Conservation (phyloP, 37 sponge, comb jelly and placozoan genomes). For the Chondrosia reniformis region DNA sequence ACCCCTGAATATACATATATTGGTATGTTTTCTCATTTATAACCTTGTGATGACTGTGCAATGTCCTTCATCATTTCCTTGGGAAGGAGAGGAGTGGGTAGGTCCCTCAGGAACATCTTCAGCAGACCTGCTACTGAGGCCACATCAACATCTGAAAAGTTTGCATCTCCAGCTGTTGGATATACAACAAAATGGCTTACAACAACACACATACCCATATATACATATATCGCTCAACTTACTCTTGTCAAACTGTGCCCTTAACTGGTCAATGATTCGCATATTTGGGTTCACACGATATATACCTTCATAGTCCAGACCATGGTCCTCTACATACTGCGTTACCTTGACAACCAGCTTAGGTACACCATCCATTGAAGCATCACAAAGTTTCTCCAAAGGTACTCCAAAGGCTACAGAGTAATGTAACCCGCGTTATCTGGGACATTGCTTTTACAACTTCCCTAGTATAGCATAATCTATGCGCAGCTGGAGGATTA, state of each 20-base stretch:
- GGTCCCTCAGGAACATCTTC: slow-evolving; percentile 72
- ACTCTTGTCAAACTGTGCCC: slow-evolving; percentile 53
- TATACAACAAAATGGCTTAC: background rate
- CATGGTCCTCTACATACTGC: slow-evolving; percentile 17
- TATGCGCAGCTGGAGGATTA: background rate
- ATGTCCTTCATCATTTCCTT: slow-evolving; percentile 30
- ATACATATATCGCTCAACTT: background rate
- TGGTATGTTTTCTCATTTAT: too few species aligned
- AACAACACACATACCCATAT: background rate
- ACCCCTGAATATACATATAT: too few species aligned
- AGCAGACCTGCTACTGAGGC: slow-evolving; percentile 61
- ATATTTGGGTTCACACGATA: slow-evolving; percentile 76
- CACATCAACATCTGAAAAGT: slow-evolving; percentile 49
- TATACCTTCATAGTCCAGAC: slow-evolving; percentile 64
- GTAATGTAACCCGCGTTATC: background rate
- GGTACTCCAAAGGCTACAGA: slow-evolving; percentile 18
- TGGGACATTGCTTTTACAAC: background rate
- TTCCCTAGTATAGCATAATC: too few species aligned
- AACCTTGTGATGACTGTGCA: too few species aligned
- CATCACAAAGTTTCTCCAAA: background rate
- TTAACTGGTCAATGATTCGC: slow-evolving; percentile 62
- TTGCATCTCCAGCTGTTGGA: slow-evolving; percentile 63
- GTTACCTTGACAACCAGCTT: slow-evolving; percentile 26
- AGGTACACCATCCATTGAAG: background rate
- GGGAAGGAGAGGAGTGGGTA: slow-evolving; percentile 69